Base-by-base conservation (phyloP, 2,888 invertebrate species). In the Rhorus exstirpatorius region DNA sequence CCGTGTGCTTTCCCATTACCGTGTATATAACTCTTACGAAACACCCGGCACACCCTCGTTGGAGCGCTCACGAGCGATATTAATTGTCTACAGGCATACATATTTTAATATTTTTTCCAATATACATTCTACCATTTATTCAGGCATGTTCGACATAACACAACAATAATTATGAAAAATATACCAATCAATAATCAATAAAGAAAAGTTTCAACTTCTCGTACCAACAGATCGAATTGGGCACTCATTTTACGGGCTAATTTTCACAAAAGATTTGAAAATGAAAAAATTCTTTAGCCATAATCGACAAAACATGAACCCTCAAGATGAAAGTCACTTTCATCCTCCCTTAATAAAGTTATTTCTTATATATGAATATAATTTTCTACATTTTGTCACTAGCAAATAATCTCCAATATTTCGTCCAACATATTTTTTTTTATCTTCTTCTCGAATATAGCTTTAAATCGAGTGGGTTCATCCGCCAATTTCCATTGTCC, bases 1-100 rank as follows among this genome's bases (percentile, higher is more conserved):
- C 61, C 46, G 55, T 74, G 63, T 38, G 55, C 38, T 58, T 63
- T 46, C 14, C 63, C 63, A 80, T 80, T 80, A 80, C 55, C 63
- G 53, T 49, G 58, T 44, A 71, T 58, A 58, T 10, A 17, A n/a
- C 31, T 46, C 17, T 53, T 46, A 6, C 12, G n/a, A 44, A n/a
- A 53, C 75, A 80, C 63, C 80, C 76, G 70, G 31, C 35, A 72
- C 49, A 46, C 35, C 31, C n/a, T n/a, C n/a, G n/a, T n/a, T n/a
- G n/a, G 26, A 24, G 49, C 60, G 7, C 63, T 46, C 70, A 65
- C 55, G 38, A 75, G 44, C 10, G 31, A 60, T 51, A 68, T 51
- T 60, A 24, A 44, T 38, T 68, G 10, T 67, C 21, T 19, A 14
- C 8, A 12, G 7, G 35, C 26, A 17, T 31, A n/a, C 61, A 63